Conservation (phyloP, 2,888 invertebrate genomes). For the Rhyacophila evoluta region DNA sequence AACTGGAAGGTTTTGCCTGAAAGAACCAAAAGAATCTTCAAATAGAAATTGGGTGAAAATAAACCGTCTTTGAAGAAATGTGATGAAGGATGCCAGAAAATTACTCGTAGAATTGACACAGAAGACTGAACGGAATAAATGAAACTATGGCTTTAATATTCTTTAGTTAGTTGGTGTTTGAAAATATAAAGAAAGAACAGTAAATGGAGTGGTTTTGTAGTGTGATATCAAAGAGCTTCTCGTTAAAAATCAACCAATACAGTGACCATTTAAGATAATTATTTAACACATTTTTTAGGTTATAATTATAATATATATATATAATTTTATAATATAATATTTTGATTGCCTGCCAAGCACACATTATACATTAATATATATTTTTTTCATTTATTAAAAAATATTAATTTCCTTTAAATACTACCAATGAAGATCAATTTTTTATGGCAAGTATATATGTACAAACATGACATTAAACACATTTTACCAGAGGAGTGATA, state of each 20-base stretch:
- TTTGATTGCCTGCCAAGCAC: constrained; percentile 32
- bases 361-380: neutral
- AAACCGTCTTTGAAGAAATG: too few relatives aligned
- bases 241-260: neutral
- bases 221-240: neutral
- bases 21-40: too few relatives aligned
- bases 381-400: constrained; percentile 29
- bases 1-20: too few relatives aligned
- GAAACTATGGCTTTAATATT: too few relatives aligned
- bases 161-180: too few relatives aligned
- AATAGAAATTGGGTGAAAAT: too few relatives aligned
- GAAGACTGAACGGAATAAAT: too few relatives aligned
- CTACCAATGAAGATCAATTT: constrained; percentile 36
- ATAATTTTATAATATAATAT: constrained; percentile 26
- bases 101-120: too few relatives aligned
- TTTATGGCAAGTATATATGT: constrained; percentile 44
- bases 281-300: too few relatives aligned
- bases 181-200: too few relatives aligned
- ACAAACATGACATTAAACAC: constrained; percentile 11
- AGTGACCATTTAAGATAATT: neutral
- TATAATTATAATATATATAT: constrained; percentile 9
- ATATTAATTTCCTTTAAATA: constrained; percentile 35
- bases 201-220: neutral
- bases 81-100: too few relatives aligned
- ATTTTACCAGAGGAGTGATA: too few relatives aligned